These are phyloP conservation scores for Meleagris gallopavo DNA, from an alignment of 2,113 vertebrate species.

Conservation along the genomic window DNA sequence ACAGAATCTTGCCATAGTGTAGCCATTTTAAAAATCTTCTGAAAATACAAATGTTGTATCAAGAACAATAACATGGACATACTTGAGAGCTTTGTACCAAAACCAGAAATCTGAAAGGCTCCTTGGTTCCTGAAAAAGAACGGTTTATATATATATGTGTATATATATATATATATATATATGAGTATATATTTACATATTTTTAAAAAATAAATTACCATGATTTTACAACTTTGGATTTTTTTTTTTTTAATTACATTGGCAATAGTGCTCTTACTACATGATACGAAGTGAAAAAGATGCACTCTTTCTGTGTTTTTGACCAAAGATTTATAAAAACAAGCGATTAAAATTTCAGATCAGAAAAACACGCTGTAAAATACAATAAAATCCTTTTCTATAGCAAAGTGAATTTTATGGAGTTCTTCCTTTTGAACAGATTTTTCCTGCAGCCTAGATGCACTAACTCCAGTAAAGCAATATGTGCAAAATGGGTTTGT, in stretches of 20 bases:
- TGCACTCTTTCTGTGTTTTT: conserved; percentile 19
- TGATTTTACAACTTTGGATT: neutral
- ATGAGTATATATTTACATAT: no score
- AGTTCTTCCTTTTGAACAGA: conserved; percentile 23
- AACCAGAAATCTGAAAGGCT: conserved; percentile 12
- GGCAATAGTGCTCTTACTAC: neutral
- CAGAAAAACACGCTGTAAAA: conserved; percentile 51
- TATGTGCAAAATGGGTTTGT: neutral
- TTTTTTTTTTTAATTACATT: neutral
- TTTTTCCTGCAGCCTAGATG: neutral
- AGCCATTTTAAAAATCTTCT: neutral
- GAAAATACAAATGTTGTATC: conserved; percentile 34
- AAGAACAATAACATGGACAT: neutral
- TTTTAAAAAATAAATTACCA: neutral
- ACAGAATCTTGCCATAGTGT: neutral
- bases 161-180: neutral
- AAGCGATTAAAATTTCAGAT: conserved; percentile 60
- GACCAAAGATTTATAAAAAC: conserved; percentile 68
- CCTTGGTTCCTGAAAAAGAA: conserved; percentile 15
- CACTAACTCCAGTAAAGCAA: conserved; percentile 4
- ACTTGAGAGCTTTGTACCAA: neutral
- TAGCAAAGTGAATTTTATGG: conserved; percentile 33
- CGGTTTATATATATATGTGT: neutral
- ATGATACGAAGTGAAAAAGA: conserved; percentile 30
- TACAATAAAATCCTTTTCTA: conserved; percentile 38